A percentile compares a stretch with the other conserved stretches of the same genome.
Evolutionary conservation across 2,113 vertebrate species (phyloP).

Genomic region (Centropristis striata): DNA sequence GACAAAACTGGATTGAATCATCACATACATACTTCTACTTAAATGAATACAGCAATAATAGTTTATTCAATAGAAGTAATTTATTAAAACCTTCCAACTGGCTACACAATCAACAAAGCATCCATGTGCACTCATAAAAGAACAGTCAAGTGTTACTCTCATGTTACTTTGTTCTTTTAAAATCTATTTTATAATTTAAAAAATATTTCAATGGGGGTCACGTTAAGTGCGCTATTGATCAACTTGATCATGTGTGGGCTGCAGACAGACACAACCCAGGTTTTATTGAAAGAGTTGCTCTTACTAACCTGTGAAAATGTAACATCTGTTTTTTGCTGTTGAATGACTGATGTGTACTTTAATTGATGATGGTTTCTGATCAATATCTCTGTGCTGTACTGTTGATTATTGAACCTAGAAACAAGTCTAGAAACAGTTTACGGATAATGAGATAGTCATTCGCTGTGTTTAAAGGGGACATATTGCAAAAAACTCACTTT

Average conservation of each 20-base stretch:
- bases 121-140: slow-evolving; percentile 29
- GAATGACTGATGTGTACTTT: neutral
- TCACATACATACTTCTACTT: neutral
- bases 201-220: slow-evolving; percentile 13
- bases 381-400: neutral
- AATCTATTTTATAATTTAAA: neutral
- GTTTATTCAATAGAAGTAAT: slow-evolving; percentile 41
- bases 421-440: neutral
- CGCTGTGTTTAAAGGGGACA: too few relatives aligned
- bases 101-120: slow-evolving; percentile 36
- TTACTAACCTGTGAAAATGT: slow-evolving; percentile 5
- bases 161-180: slow-evolving; percentile 15
- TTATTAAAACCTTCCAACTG: slow-evolving; percentile 67
- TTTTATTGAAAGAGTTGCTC: neutral
- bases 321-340: neutral
- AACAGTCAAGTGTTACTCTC: slow-evolving; percentile 52
- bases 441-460: neutral
- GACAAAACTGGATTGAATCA: neutral
- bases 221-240: neutral
- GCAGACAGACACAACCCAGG: neutral
- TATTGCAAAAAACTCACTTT: too few relatives aligned
- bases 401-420: neutral
- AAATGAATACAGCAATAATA: neutral
- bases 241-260: neutral
- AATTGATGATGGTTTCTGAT: neutral